A percentile compares a stretch with the other conserved stretches of the same genome.
These are phyloP conservation scores for Steromphala cineraria DNA, from an alignment of 2,888 invertebrate genomes.

Conservation along the genomic window DNA sequence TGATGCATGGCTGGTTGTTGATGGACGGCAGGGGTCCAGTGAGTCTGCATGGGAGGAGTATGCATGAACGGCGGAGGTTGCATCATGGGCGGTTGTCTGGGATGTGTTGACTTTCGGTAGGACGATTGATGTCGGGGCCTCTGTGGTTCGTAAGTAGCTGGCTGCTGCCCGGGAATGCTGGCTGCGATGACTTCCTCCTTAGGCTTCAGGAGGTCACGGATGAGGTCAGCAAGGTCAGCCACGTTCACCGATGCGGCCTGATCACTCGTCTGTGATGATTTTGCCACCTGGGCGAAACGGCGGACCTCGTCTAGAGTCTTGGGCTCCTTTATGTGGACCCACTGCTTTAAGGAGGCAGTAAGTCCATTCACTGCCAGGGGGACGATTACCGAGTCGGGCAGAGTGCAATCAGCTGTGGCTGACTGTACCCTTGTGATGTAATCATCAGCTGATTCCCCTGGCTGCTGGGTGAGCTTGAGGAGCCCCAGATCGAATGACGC, in stretches of 20 bases:
- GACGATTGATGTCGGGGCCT: no score
- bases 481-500: neutral
- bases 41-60: no score
- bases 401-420: neutral
- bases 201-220: neutral
- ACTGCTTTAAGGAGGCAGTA: neutral
- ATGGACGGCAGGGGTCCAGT: no score
- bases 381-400: neutral
- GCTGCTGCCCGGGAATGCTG: no score
- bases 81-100: no score
- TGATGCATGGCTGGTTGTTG: no score
- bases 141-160: no score
- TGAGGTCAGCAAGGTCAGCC: neutral
- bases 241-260: neutral
- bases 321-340: neutral
- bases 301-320: neutral
- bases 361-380: neutral
- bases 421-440: neutral
- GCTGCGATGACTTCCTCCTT: neutral
- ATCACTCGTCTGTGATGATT: neutral
- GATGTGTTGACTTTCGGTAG: no score
- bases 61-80: no score
- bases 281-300: neutral
- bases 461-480: neutral
- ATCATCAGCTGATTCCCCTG: neutral